These are phyloP conservation scores for Amazona ochrocephala DNA, from an alignment of 2,797 vertebrate genomes.

Conservation along the genomic window DNA sequence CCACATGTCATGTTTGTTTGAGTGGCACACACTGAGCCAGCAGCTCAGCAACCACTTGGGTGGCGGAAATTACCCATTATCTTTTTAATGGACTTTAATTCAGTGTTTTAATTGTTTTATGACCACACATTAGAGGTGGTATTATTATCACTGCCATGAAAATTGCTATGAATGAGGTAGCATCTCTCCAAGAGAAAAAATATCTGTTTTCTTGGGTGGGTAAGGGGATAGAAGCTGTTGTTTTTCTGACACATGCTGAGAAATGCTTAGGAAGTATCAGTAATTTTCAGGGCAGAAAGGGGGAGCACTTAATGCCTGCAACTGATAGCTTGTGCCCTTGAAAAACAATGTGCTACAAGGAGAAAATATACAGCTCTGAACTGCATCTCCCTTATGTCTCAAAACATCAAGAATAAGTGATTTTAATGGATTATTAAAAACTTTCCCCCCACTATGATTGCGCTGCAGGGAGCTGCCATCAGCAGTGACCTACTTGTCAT, in stretches of 20 bases:
- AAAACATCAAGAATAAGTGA: not conserved
- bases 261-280: not conserved
- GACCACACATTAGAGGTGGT: not conserved
- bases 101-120: not conserved
- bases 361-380: not conserved
- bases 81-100: not conserved
- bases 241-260: not conserved
- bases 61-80: not conserved
- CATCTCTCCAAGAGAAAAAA: not conserved
- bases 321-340: not conserved
- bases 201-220: not conserved
- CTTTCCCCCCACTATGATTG: not conserved
- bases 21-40: not conserved
- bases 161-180: not conserved
- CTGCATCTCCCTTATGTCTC: not conserved
- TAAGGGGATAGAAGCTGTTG: not conserved
- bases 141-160: not conserved
- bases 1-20: not conserved
- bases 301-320: not conserved
- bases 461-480: not conserved
- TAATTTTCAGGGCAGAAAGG: not conserved
- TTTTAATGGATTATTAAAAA: not conserved
- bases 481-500: not conserved
- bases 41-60: not conserved
- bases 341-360: not conserved